Evolutionary conservation across 2,888 invertebrate genomes (phyloP).

Genomic region (Drosophila neutralis): DNA sequence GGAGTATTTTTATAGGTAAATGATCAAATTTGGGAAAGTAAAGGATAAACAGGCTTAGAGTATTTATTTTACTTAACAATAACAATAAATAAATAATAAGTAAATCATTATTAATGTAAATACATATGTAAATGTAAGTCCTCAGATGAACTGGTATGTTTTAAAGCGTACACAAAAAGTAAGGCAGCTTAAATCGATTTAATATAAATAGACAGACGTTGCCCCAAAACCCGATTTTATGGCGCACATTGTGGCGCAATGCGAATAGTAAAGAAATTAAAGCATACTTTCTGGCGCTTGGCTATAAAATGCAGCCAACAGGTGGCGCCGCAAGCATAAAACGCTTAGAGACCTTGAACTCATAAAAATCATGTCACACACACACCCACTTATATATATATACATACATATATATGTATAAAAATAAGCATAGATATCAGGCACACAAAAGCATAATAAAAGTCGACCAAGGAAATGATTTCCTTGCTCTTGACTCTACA

Average conservation of each 20-base stretch:
- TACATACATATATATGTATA: conserved; percentile 6
- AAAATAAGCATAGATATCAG: conserved; percentile 22
- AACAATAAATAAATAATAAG: background rate
- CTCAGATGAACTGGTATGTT: background rate
- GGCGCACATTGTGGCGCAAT: conserved; percentile 20
- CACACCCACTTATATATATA: conserved; percentile 11
- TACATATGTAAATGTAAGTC: too few relatives aligned
- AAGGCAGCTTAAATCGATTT: background rate
- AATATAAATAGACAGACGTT: background rate
- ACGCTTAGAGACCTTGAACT: conserved; percentile 82
- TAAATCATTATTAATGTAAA: background rate
- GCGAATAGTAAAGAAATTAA: conserved; percentile 42
- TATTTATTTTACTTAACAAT: background rate
- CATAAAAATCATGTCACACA: conserved; percentile 81
- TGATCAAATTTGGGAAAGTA: background rate
- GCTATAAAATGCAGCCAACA: conserved; percentile 57
- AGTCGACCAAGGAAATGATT: conserved; percentile 74
- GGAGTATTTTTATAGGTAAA: background rate
- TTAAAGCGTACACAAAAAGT: background rate
- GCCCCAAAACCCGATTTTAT: background rate
- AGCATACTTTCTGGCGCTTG: conserved; percentile 45
- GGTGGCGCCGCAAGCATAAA: conserved; percentile 69
- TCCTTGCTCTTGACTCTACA: conserved; percentile 69
- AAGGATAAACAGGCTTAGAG: background rate
- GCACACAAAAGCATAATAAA: conserved; percentile 60